Conservation (phyloP, 2,797 vertebrate species). For the Pangasius mekongensis region DNA sequence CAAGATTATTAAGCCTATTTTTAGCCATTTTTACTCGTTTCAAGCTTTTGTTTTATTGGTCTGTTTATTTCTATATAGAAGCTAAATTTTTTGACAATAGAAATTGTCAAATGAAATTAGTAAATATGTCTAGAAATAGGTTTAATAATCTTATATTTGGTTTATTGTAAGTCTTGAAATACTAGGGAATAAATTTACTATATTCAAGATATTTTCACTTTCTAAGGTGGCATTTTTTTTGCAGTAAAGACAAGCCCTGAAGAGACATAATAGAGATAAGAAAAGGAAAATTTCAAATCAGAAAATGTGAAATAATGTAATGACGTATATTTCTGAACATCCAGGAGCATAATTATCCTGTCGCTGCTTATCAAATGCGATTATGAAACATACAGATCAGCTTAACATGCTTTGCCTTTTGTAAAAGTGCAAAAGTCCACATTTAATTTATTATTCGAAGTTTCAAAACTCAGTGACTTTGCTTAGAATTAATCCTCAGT, state of each 20-base stretch:
- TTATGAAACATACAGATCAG: not conserved
- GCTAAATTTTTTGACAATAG: not conserved
- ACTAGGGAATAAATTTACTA: not conserved
- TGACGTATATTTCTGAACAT: no score
- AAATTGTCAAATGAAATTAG: not conserved
- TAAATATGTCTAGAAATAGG: not conserved
- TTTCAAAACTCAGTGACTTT: not conserved
- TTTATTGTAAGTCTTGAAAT: not conserved
- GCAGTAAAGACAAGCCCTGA: not conserved
- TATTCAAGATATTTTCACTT: not conserved
- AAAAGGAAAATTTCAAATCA: not conserved
- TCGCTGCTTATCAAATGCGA: not conserved
- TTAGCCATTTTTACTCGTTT: not conserved
- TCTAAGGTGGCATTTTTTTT: not conserved
- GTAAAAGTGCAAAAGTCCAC: not conserved
- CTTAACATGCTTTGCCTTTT: not conserved
- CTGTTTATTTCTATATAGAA: not conserved
- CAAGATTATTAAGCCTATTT: not conserved
- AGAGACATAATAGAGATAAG: not conserved
- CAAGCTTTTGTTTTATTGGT: not conserved
- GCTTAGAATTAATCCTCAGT: slow-evolving; percentile 36
- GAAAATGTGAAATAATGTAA: not conserved
- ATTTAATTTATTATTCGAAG: slow-evolving; percentile 11
- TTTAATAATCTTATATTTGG: not conserved
- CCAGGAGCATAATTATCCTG: not conserved